Base-by-base conservation (phyloP, 2,113 vertebrate species). In the Thryonomys swinderianus region DNA sequence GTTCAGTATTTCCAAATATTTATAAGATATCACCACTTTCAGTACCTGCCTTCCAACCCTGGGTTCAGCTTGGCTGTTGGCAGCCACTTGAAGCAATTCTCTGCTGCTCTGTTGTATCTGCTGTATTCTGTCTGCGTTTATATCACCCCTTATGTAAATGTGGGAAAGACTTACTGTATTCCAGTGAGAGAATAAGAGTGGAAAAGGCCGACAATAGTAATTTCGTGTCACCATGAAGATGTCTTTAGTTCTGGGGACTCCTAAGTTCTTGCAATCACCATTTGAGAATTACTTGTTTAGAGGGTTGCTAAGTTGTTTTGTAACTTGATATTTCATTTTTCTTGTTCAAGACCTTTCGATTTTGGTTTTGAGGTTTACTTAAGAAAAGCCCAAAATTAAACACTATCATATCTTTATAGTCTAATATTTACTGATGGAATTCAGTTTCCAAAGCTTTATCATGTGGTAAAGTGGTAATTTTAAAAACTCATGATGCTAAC, bases 321-420 rank as follows among this genome's bases (percentile, higher is more conserved):
- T 74, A 57, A 92, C 40, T 81, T 40, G 59, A 34, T 57, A 48
- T 92, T 86, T 95, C 78, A 21, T 83, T 93, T 74, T 91, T 92
- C 88, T 90, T 74, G 32, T 80, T 87, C 30, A 73, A 67, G 45
- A 83, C 30, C 67, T 94, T 95, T 94, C 27, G 71, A n/a, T 84
- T 95, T 94, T 93, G 78, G 62, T 67, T 90, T 74, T 79, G 80
- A 82, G 16, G 34, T 82, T 90, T 93, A 73, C 64, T 23, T 73
- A 25, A 62, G 86, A 88, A 78, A 76, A 87, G 32, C 82, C 74
- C n/a, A 90, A 97, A 95, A 57, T 90, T 27, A 88, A 90, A 69
- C 42, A 76, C 37, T 80, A 59, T 55, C 3, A 67, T n/a, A 8
- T 40, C 62, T 42, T 92, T 69, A 86, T 61, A 76, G 82, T 92